Conservation (phyloP, 2,113 vertebrate genomes). For the Phylloscopus trochilus region DNA sequence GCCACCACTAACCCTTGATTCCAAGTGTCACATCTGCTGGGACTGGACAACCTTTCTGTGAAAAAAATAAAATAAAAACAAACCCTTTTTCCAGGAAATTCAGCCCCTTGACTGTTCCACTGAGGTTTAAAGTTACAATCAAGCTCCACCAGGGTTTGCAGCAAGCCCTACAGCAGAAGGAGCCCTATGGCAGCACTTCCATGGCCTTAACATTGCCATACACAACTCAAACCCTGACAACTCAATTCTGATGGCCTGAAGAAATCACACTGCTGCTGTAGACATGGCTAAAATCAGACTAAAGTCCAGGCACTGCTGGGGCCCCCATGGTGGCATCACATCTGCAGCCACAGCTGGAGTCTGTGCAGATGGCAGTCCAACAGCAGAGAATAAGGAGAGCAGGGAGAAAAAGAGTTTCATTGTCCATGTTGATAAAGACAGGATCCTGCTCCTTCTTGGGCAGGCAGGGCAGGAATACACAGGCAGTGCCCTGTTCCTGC, state of each 20-base stretch:
- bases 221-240: not conserved
- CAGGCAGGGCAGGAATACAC: not conserved
- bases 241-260: not conserved
- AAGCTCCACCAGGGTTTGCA: not conserved
- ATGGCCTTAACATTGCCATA: rapidly evolving
- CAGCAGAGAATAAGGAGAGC: not conserved
- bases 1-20: not conserved
- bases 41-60: not conserved
- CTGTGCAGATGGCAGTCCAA: not conserved
- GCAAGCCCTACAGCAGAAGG: not conserved
- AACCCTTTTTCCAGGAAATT: not conserved
- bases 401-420: not conserved
- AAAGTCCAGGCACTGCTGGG: not conserved
- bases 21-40: not conserved
- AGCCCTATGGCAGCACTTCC: not conserved
- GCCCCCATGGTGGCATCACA: not conserved
- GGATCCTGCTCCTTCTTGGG: too few relatives aligned
- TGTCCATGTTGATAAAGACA: not conserved
- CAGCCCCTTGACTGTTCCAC: rapidly evolving
- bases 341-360: not conserved
- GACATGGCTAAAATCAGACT: not conserved
- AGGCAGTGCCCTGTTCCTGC: not conserved
- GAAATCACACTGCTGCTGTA: rapidly evolving
- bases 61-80: not conserved
- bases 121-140: not conserved